A percentile compares a stretch with the other conserved stretches of the same genome.
Conservation (phyloP, 2,888 invertebrate species). For the Hololepta plana region DNA sequence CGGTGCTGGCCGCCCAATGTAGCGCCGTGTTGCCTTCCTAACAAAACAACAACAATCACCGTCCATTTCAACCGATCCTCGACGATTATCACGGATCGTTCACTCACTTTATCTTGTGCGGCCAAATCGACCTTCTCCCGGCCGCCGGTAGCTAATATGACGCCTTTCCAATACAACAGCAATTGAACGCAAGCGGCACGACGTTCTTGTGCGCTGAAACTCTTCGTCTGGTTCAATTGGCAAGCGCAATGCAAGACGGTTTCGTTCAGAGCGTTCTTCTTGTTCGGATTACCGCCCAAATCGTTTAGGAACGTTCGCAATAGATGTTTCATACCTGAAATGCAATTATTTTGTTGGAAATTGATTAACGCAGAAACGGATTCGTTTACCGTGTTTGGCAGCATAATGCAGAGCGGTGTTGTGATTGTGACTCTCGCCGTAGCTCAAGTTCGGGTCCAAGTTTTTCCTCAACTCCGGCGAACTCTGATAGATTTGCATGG, state of each 20-base stretch:
- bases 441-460: conserved; percentile 46
- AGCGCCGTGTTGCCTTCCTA: conserved; percentile 46
- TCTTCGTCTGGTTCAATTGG: conserved; percentile 28
- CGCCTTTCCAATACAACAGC: conserved; percentile 42
- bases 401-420: conserved; percentile 50
- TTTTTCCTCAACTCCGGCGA: conserved; percentile 42
- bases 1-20: conserved; percentile 44
- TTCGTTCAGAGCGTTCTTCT: conserved; percentile 42
- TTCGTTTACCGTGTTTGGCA: conserved; percentile 35
- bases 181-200: conserved; percentile 41
- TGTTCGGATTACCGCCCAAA: conserved; percentile 47
- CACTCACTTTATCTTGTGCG: conserved; percentile 37
- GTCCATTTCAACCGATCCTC: no score
- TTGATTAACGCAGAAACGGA: background rate
- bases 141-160: conserved; percentile 30
- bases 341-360: background rate
- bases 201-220: conserved; percentile 34
- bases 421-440: conserved; percentile 44
- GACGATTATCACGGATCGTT: background rate
- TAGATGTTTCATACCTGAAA: conserved; percentile 34
- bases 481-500: conserved; percentile 43
- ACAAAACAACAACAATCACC: no score
- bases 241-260: conserved; percentile 45
- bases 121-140: conserved; percentile 37
- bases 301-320: conserved; percentile 43